phyloP scores from a whole-genome alignment of 2,113 vertebrate species.

The Eleginops maclovinus region DNA sequence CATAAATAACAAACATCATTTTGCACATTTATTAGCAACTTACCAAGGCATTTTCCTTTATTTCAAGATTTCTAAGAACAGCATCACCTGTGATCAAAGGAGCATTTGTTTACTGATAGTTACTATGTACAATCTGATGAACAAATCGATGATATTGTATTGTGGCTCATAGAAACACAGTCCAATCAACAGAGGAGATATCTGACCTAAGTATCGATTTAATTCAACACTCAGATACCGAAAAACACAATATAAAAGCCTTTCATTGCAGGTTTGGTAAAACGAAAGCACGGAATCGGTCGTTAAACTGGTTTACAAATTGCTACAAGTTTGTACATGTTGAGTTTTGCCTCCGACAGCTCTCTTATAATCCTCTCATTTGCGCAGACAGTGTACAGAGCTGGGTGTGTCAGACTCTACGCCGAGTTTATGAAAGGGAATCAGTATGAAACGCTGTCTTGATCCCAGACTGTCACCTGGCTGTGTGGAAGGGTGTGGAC shows the following conservation, averaged over 20 bases:
- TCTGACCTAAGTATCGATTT: constrained; percentile 6
- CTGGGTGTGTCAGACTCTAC: not conserved
- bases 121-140: not conserved
- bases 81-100: constrained; percentile 87
- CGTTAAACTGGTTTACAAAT: not conserved
- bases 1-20: not conserved
- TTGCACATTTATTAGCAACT: constrained; percentile 57
- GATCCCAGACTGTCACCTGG: not conserved
- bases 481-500: constrained; percentile 65
- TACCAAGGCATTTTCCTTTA: constrained; percentile 99
- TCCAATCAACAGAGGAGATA: not conserved
- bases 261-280: not conserved
- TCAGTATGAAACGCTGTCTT: not conserved
- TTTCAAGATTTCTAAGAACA: constrained; percentile 92
- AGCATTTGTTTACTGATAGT: constrained; percentile 1
- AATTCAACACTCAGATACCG: constrained; percentile 1
- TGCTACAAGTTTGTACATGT: constrained; percentile 19
- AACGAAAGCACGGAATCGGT: not conserved
- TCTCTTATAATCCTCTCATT: not conserved
- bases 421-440: not conserved
- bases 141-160: not conserved
- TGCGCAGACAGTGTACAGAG: not conserved
- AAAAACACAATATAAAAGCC: not conserved
- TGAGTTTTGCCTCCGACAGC: not conserved
- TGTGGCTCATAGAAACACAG: not conserved